A percentile compares a stretch with the other conserved stretches of the same genome.
phyloP scores from a whole-genome alignment of 2,888 invertebrate species.

The Lasiommata megera region DNA sequence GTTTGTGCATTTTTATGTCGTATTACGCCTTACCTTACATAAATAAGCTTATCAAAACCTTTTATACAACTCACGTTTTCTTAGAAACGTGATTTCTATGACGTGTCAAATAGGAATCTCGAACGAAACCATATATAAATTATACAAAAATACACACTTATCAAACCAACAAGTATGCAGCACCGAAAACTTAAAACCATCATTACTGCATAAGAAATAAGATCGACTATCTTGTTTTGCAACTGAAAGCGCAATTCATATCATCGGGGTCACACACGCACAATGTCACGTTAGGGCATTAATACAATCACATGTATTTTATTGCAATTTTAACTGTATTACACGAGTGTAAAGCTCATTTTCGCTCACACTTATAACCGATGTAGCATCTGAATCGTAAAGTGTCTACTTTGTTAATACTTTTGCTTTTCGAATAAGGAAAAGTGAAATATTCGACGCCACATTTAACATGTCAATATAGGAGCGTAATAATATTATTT shows the following conservation, averaged over 20 bases:
- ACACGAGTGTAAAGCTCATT: slow-evolving; percentile 10
- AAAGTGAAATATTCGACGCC: slow-evolving; percentile 31
- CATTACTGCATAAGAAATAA: slow-evolving; percentile 15
- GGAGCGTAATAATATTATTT: neutral
- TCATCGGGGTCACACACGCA: slow-evolving; percentile 36
- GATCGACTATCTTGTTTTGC: slow-evolving; percentile 8
- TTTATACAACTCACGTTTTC: slow-evolving; percentile 27
- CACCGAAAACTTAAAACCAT: slow-evolving; percentile 9
- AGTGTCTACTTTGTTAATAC: slow-evolving; percentile 34
- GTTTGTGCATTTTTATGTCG: neutral
- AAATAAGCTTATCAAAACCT: slow-evolving; percentile 19
- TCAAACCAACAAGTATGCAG: slow-evolving; percentile 9
- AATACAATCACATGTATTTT: slow-evolving; percentile 19
- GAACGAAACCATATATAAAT: slow-evolving; percentile 30
- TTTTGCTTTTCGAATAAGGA: slow-evolving; percentile 39
- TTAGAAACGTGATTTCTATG: slow-evolving; percentile 33
- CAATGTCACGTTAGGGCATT: slow-evolving; percentile 33
- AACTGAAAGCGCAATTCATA: neutral
- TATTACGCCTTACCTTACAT: slow-evolving; percentile 6
- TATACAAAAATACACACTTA: slow-evolving; percentile 25
- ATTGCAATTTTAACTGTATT: slow-evolving; percentile 18
- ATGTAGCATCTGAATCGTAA: slow-evolving; percentile 27
- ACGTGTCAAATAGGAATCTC: slow-evolving; percentile 39
- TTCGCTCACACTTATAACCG: neutral
- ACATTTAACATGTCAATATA: slow-evolving; percentile 13